Evolutionary conservation across 2,113 vertebrate species (phyloP).

Genomic region (Rhinichthys klamathensis): DNA sequence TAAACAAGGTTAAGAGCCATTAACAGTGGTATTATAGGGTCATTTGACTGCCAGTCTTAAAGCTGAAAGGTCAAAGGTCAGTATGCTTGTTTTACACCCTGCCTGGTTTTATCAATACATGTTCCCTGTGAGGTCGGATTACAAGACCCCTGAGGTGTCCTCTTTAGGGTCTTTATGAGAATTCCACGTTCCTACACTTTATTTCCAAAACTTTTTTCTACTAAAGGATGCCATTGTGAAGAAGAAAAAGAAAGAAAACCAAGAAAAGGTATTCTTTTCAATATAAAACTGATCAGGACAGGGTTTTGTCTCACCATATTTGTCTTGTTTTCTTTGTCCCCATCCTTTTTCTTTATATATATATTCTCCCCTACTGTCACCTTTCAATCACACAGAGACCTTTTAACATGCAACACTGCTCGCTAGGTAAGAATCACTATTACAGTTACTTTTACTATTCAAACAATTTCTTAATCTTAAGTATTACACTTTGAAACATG

Average conservation of each 20-base stretch:
- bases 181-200: slow-evolving; percentile 47
- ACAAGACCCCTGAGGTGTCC: slow-evolving; percentile 59
- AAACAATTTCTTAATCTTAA: neutral
- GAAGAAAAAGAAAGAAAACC: neutral
- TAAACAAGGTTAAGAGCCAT: slow-evolving; percentile 8
- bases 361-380: neutral
- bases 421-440: neutral
- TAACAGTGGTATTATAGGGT: neutral
- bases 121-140: neutral
- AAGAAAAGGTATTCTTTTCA: neutral
- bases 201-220: slow-evolving; percentile 48
- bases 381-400: neutral
- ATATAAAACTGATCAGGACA: neutral
- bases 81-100: slow-evolving; percentile 43
- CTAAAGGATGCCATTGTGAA: neutral
- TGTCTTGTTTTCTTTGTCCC: neutral
- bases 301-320: neutral
- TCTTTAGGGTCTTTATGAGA: slow-evolving; percentile 53
- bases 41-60: slow-evolving; percentile 9
- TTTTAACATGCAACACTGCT: neutral
- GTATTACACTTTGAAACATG: neutral
- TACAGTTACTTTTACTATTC: neutral
- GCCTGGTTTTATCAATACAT: slow-evolving; percentile 52
- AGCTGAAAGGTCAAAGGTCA: slow-evolving; percentile 62
- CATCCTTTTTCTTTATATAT: neutral